Evolutionary conservation across 2,888 invertebrate species (phyloP).

Genomic region (Mimumesa dahlbomi): DNA sequence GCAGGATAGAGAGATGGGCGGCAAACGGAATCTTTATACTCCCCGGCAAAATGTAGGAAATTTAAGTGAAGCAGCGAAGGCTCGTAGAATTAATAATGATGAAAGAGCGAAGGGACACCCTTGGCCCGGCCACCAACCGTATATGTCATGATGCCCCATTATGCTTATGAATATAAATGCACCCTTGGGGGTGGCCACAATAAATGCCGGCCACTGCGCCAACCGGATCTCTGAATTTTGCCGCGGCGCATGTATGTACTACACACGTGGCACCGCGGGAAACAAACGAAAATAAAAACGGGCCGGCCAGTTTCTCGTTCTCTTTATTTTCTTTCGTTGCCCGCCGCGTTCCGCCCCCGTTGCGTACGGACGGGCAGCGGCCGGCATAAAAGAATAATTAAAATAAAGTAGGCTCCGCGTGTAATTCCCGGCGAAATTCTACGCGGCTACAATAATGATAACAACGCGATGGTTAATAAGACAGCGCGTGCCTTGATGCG

Average conservation of each 20-base stretch:
- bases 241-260: conserved; percentile 40
- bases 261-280: conserved; percentile 37
- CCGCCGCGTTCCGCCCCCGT: not conserved
- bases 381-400: conserved; percentile 68
- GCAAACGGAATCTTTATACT: not conserved
- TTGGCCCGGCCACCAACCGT: conserved; percentile 56
- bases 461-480: conserved; percentile 59
- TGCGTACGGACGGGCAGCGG: conserved; percentile 21
- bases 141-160: conserved; percentile 71
- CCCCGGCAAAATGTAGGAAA: conserved; percentile 19
- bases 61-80: conserved; percentile 38
- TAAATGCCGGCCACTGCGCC: conserved; percentile 68
- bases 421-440: conserved; percentile 65
- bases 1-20: not conserved
- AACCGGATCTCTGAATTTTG: conserved; percentile 65
- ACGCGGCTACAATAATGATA: conserved; percentile 54
- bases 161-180: conserved; percentile 79
- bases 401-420: conserved; percentile 61
- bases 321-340: conserved; percentile 18
- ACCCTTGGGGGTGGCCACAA: conserved; percentile 70
- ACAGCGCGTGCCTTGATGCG: not conserved
- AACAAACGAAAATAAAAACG: conserved; percentile 55
- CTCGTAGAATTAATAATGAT: conserved; percentile 73
- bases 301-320: conserved; percentile 47
- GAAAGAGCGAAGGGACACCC: conserved; percentile 66